Evolutionary conservation across 1,140 invertebrate genomes (phyloP).

Genomic region (Brachionus sp.): DNA sequence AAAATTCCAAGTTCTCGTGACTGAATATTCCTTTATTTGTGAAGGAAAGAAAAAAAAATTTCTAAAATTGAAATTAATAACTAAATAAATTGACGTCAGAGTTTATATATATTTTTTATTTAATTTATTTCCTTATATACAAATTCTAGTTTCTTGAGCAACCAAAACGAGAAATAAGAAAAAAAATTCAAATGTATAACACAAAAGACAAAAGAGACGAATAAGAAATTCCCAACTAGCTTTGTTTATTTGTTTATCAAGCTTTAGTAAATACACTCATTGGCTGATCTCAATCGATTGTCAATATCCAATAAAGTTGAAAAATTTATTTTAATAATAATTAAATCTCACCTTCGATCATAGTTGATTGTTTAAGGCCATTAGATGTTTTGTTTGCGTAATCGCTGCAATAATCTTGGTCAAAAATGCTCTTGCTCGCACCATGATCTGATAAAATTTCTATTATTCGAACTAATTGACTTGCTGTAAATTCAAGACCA

Average conservation of each 20-base stretch:
- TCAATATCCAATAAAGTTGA: neutral
- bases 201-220: neutral
- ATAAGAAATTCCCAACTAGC: neutral
- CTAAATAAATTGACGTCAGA: constrained; percentile 43
- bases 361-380: neutral
- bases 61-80: constrained; percentile 27
- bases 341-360: constrained; percentile 37
- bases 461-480: constrained; percentile 31
- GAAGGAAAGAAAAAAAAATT: neutral
- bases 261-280: neutral
- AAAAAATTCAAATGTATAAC: neutral
- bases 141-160: neutral
- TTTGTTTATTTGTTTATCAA: neutral
- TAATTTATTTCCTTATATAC: neutral
- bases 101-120: constrained; percentile 20
- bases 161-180: neutral
- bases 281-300: neutral
- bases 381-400: constrained; percentile 10
- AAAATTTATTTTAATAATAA: constrained; percentile 9
- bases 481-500: neutral
- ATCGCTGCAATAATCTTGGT: constrained; percentile 3
- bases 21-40: constrained; percentile 37
- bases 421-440: constrained; percentile 13
- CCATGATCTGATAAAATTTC: constrained; percentile 18
- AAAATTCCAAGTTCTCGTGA: constrained; percentile 22